phyloP scores from a whole-genome alignment of 2,888 invertebrate genomes.

The Tetrapedia diversipes region DNA sequence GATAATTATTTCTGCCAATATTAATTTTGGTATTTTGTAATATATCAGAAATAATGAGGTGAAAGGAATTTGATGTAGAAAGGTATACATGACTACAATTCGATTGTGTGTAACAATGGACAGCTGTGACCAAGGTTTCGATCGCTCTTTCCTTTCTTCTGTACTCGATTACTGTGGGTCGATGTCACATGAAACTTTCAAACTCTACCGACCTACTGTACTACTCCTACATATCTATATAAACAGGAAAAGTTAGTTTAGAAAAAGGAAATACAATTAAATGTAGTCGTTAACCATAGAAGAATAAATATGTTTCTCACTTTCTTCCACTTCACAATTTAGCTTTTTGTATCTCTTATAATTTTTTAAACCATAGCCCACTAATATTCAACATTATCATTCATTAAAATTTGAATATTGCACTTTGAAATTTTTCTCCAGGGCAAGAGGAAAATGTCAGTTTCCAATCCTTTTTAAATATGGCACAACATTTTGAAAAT shows the following conservation, averaged over 20 bases:
- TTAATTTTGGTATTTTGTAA: background rate
- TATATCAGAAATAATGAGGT: background rate
- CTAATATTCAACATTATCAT: too few relatives aligned
- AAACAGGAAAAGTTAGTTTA: slow-evolving; percentile 24
- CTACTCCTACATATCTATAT: slow-evolving; percentile 50
- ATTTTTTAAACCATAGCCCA: too few relatives aligned
- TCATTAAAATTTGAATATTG: too few relatives aligned
- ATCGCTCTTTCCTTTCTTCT: slow-evolving; percentile 52
- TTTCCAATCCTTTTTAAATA: too few relatives aligned
- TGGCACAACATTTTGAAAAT: too few relatives aligned
- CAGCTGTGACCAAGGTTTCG: slow-evolving; percentile 68
- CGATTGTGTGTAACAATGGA: slow-evolving; percentile 43
- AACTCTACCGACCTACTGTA: slow-evolving; percentile 54
- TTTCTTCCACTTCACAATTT: fast-evolving
- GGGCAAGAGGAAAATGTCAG: too few relatives aligned
- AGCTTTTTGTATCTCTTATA: background rate
- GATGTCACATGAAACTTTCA: slow-evolving; percentile 74
- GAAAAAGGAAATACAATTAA: background rate
- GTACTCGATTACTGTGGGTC: slow-evolving; percentile 61
- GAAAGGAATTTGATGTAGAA: background rate
- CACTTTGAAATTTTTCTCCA: too few relatives aligned
- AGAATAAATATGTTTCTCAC: background rate
- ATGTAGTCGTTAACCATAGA: too few relatives aligned
- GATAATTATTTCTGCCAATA: background rate
- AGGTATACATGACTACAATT: background rate